phyloP scores from a whole-genome alignment of 2,888 invertebrate genomes.

The Cerceris ruficornis region DNA sequence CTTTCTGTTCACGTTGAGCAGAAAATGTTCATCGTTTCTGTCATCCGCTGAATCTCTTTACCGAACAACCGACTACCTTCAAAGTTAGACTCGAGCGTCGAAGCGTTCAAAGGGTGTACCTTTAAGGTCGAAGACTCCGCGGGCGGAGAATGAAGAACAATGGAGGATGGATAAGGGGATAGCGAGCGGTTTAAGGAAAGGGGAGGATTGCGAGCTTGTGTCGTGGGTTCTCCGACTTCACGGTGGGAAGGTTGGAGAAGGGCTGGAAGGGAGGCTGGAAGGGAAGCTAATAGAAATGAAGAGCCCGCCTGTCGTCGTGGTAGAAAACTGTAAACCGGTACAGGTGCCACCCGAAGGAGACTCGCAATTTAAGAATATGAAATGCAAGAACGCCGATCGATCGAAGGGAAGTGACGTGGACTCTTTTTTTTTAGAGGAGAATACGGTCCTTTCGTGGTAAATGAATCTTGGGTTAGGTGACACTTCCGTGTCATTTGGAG shows the following conservation, averaged over 20 bases:
- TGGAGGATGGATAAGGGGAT: slow-evolving; percentile 57
- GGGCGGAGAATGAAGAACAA: slow-evolving; percentile 70
- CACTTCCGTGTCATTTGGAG: no score
- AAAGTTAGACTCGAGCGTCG: slow-evolving; percentile 33
- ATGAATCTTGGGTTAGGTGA: background rate
- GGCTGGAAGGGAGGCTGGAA: slow-evolving; percentile 59
- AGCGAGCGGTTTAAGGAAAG: slow-evolving; percentile 55
- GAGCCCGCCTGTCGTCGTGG: slow-evolving; percentile 72
- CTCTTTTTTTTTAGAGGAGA: background rate
- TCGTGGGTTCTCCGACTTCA: slow-evolving; percentile 58
- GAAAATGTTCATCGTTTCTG: slow-evolving; percentile 45
- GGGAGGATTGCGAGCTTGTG: slow-evolving; percentile 52
- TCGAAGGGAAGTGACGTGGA: background rate
- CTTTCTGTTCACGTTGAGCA: background rate
- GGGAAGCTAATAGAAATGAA: slow-evolving; percentile 76
- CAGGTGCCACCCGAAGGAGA: slow-evolving; percentile 54
- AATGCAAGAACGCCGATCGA: slow-evolving; percentile 9
- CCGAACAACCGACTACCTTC: slow-evolving; percentile 46
- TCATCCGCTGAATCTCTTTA: slow-evolving; percentile 10
- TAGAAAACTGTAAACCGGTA: slow-evolving; percentile 63
- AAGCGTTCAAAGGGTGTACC: slow-evolving; percentile 60
- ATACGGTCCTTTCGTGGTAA: background rate
- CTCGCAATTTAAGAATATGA: slow-evolving; percentile 32
- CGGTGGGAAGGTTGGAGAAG: slow-evolving; percentile 39
- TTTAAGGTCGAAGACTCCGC: slow-evolving; percentile 68